phyloP scores from a whole-genome alignment of 2,888 invertebrate genomes.

The Serrognathus titanus region DNA sequence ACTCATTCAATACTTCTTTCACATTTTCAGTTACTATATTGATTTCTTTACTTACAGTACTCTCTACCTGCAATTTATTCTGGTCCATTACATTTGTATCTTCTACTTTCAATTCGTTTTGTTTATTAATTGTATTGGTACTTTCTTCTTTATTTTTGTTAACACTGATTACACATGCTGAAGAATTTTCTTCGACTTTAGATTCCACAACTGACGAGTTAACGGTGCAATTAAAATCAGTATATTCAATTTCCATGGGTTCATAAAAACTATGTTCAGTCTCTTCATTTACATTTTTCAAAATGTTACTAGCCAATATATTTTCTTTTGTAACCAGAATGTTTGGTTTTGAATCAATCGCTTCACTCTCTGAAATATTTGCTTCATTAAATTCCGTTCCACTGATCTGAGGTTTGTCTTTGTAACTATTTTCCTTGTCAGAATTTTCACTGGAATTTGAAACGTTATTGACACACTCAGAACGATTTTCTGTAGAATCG shows the following conservation, averaged over 20 bases:
- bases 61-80: neutral
- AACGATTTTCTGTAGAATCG: no score
- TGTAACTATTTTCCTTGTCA: conserved; percentile 15
- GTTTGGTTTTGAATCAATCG: no score
- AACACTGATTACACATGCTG: neutral
- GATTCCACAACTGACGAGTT: neutral
- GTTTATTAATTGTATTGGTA: neutral
- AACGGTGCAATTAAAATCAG: neutral
- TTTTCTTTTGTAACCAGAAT: no score
- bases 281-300: neutral
- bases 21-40: neutral
- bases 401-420: neutral
- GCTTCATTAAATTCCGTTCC: no score
- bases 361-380: no score
- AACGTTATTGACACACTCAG: no score
- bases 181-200: neutral
- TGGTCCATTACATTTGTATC: neutral
- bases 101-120: neutral
- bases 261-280: conserved; percentile 1
- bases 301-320: no score
- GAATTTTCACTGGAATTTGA: conserved; percentile 11
- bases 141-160: neutral
- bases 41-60: neutral
- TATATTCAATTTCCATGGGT: conserved; percentile 9
- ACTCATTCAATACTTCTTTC: neutral